Percentiles rank a stretch among this genome's conserved stretches.
These are phyloP conservation scores for Tuberolachnus salignus DNA, from an alignment of 2,888 invertebrate species.

Conservation along the genomic window DNA sequence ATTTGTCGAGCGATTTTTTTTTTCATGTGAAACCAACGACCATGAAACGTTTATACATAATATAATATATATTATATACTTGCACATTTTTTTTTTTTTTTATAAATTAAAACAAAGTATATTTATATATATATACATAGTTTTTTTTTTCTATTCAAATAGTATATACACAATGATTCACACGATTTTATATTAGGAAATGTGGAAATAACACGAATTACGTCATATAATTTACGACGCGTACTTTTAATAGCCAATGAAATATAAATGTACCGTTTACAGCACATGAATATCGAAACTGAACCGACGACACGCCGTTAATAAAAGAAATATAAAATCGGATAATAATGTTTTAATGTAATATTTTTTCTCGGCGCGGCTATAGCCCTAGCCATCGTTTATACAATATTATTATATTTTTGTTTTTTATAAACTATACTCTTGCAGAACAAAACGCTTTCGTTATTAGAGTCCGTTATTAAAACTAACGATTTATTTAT, in stretches of 20 bases:
- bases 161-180: conserved; percentile 13
- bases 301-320: conserved; percentile 1
- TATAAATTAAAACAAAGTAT: no score
- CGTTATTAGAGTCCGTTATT: no score
- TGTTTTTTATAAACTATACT: no score
- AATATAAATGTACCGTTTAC: conserved; percentile 2
- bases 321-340: neutral
- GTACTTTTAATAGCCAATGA: neutral
- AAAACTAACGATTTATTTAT: no score
- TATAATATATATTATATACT: no score
- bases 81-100: no score
- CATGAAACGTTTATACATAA: neutral
- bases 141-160: neutral
- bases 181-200: conserved; percentile 21
- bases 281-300: neutral
- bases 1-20: neutral
- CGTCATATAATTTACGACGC: conserved; percentile 13
- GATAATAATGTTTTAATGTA: neutral
- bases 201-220: conserved; percentile 17
- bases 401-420: no score
- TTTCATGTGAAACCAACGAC: neutral
- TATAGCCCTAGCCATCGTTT: no score
- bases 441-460: no score
- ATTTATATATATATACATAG: neutral
- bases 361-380: no score